Conservation (phyloP, 1,140 invertebrate species). For the Habropoda laboriosa region DNA sequence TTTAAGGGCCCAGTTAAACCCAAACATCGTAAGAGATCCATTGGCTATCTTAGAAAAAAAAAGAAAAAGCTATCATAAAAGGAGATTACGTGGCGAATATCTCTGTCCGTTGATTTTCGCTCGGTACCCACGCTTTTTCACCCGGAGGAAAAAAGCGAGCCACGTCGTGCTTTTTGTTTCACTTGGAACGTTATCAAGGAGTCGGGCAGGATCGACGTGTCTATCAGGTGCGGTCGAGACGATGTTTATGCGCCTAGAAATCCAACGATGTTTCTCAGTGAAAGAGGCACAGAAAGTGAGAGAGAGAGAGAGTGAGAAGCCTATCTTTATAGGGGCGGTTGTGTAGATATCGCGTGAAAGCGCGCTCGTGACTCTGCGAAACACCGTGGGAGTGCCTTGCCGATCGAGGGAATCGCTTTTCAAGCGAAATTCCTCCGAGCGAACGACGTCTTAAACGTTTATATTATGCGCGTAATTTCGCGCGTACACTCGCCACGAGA, state of each 20-base stretch:
- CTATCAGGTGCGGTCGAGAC: constrained; percentile 61
- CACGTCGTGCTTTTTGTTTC: neutral
- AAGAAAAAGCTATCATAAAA: neutral
- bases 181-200: constrained; percentile 7
- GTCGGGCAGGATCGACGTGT: constrained; percentile 56
- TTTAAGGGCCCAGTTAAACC: too few relatives aligned
- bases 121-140: constrained; percentile 5
- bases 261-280: constrained; percentile 33
- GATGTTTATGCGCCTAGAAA: constrained; percentile 62
- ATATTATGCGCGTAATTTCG: constrained; percentile 32
- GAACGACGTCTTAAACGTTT: constrained; percentile 35
- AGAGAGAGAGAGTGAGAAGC: neutral
- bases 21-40: too few relatives aligned
- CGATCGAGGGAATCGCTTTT: neutral
- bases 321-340: constrained; percentile 66
- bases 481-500: neutral
- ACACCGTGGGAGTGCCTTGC: constrained; percentile 52
- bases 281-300: neutral
- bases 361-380: constrained; percentile 63
- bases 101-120: neutral
- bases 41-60: too few relatives aligned
- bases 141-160: neutral
- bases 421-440: constrained; percentile 24
- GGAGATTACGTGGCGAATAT: neutral
- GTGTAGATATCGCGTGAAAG: constrained; percentile 68